phyloP scores from a whole-genome alignment of 2,888 invertebrate genomes.

The Oithona nana region DNA sequence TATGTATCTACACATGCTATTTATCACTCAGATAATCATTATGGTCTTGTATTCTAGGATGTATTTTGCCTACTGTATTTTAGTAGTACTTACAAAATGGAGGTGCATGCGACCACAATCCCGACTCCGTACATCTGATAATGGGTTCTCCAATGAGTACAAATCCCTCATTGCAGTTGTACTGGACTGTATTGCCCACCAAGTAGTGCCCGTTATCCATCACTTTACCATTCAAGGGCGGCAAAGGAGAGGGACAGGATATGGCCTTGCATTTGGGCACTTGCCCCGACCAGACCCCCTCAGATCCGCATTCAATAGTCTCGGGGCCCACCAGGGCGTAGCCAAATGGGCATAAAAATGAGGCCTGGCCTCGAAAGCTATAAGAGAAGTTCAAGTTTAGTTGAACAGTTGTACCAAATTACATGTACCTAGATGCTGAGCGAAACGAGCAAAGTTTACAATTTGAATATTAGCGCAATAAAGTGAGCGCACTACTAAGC shows the following conservation, averaged over 20 bases:
- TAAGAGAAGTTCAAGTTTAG: too few species aligned
- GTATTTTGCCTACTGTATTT: too few species aligned
- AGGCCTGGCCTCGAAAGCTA: constrained; percentile 55
- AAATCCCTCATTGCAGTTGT: constrained; percentile 48
- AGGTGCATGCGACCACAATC: constrained; percentile 67
- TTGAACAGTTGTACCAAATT: too few species aligned
- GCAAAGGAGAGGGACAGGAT: constrained; percentile 52
- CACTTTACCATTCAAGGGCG: constrained; percentile 49
- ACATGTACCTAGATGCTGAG: too few species aligned
- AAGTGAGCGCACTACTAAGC: too few species aligned
- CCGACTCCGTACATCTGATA: constrained; percentile 66
- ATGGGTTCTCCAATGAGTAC: constrained; percentile 52
- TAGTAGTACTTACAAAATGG: constrained; percentile 62
- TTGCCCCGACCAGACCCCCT: constrained; percentile 58
- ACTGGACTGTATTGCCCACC: constrained; percentile 60
- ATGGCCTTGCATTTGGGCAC: constrained; percentile 59
- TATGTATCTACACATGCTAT: too few species aligned
- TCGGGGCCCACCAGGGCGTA: constrained; percentile 54
- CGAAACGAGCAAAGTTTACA: too few species aligned
- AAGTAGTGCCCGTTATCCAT: constrained; percentile 39
- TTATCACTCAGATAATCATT: too few species aligned
- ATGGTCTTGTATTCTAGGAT: too few species aligned
- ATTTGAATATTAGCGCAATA: too few species aligned
- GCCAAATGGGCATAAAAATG: constrained; percentile 68
- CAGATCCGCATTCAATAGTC: constrained; percentile 55